phyloP scores from a whole-genome alignment of 1,140 invertebrate genomes.

The Tigriopus japonicus region DNA sequence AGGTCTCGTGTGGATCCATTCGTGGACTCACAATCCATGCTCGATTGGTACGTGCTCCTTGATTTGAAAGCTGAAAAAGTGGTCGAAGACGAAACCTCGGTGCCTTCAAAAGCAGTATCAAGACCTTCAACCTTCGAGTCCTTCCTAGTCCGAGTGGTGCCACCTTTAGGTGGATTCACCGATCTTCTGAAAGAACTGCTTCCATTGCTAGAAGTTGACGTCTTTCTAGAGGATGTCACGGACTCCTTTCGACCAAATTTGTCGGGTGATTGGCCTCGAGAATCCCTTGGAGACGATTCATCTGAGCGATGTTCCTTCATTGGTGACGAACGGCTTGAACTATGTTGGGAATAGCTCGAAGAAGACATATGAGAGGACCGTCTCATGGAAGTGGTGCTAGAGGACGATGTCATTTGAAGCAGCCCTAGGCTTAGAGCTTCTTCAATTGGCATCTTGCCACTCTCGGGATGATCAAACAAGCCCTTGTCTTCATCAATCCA shows the following conservation, averaged over 20 bases:
- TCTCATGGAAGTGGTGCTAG: neutral
- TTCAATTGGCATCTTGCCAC: slow-evolving; percentile 53
- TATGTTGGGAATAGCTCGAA: no score
- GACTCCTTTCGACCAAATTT: no score
- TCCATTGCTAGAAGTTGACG: no score
- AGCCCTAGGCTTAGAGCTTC: slow-evolving; percentile 44
- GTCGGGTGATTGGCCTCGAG: no score
- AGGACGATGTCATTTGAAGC: slow-evolving; percentile 19
- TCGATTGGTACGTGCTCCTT: neutral
- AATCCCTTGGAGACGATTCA: no score
- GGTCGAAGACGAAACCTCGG: neutral
- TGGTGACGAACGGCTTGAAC: no score
- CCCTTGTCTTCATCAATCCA: slow-evolving; percentile 55
- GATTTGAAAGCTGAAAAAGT: neutral
- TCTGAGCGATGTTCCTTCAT: no score
- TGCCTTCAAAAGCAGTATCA: neutral
- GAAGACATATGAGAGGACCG: no score
- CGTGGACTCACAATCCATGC: no score
- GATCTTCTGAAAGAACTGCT: no score
- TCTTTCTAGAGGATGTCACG: no score
- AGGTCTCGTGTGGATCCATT: slow-evolving; percentile 44
- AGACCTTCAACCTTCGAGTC: neutral
- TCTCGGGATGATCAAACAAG: slow-evolving; percentile 57
- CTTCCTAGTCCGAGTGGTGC: neutral
- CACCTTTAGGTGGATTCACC: no score